A percentile compares a stretch with the other conserved stretches of the same genome.
Conservation (phyloP, 1,140 invertebrate genomes). For the Schlechtendalia chinensis region DNA sequence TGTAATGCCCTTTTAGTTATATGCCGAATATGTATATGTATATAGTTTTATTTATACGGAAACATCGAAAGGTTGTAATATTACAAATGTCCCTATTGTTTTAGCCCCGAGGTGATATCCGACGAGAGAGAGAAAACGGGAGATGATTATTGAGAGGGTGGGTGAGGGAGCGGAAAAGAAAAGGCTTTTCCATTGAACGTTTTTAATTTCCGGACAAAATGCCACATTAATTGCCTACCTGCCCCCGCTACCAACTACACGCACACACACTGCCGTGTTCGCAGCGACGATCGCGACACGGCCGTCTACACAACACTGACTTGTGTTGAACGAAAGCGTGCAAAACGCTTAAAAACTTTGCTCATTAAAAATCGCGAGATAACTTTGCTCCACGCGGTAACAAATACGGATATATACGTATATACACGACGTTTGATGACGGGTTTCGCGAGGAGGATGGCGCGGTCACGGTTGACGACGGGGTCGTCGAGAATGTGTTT, state of each 20-base stretch:
- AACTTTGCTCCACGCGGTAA: background rate
- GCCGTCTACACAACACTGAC: background rate
- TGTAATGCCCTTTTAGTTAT: background rate
- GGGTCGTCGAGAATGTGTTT: too few relatives aligned
- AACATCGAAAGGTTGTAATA: constrained; percentile 1
- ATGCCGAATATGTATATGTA: too few relatives aligned
- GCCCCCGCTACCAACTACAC: background rate
- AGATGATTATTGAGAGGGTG: too few relatives aligned
- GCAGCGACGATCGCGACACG: too few relatives aligned
- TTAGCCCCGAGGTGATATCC: constrained; percentile 13
- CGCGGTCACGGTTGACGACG: background rate
- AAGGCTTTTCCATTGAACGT: constrained; percentile 37
- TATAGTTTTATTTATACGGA: too few relatives aligned
- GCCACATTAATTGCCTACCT: constrained; percentile 21
- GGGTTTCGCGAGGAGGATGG: too few relatives aligned
- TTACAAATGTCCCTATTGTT: constrained; percentile 36
- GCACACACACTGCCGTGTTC: too few relatives aligned
- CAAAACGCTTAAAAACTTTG: constrained; percentile 17
- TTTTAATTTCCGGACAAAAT: constrained; percentile 49
- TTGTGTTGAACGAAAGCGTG: background rate
- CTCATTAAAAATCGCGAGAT: constrained; percentile 13
- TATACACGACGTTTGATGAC: too few relatives aligned
- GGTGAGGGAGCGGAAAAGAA: background rate
- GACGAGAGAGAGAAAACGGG: background rate
- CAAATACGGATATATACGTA: background rate